Percentiles rank a stretch among this genome's conserved stretches.
Evolutionary conservation across 2,888 invertebrate species (phyloP).

Genomic region (Tipula vernalis): DNA sequence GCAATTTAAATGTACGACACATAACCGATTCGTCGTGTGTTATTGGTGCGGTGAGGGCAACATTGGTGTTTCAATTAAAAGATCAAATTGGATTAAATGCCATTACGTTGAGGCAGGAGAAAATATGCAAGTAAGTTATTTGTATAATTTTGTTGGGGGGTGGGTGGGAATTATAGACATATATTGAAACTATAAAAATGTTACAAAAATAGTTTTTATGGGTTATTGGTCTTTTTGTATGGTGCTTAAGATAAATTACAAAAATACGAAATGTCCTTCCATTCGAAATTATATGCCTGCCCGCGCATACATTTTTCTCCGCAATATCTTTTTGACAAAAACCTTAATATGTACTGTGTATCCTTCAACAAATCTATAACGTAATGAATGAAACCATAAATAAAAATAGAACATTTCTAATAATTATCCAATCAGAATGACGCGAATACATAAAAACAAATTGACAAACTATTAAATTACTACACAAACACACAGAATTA

Average conservation of each 20-base stretch:
- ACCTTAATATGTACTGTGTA: background rate
- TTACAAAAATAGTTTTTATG: no score
- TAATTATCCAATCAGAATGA: background rate
- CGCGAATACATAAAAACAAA: background rate
- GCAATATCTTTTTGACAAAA: background rate
- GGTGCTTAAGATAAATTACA: background rate
- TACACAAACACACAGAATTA: background rate
- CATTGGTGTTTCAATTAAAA: constrained; percentile 74
- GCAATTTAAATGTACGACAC: background rate
- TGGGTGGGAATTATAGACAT: no score
- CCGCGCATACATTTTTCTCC: background rate
- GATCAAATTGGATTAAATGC: constrained; percentile 61
- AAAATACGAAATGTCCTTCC: background rate
- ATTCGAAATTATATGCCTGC: background rate
- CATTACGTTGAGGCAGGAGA: constrained; percentile 59
- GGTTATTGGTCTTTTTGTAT: no score
- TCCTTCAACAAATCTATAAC: background rate
- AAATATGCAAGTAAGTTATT: constrained; percentile 51
- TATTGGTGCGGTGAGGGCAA: constrained; percentile 70
- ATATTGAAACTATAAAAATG: background rate
- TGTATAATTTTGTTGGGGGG: background rate
- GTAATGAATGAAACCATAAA: background rate
- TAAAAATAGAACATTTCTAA: background rate
- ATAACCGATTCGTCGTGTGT: constrained; percentile 52
- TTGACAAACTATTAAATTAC: background rate